Evolutionary conservation across 1,140 invertebrate species (phyloP), one percentile per base, ranked within the genome.

Genomic region (Reticulitermes speratus): DNA sequence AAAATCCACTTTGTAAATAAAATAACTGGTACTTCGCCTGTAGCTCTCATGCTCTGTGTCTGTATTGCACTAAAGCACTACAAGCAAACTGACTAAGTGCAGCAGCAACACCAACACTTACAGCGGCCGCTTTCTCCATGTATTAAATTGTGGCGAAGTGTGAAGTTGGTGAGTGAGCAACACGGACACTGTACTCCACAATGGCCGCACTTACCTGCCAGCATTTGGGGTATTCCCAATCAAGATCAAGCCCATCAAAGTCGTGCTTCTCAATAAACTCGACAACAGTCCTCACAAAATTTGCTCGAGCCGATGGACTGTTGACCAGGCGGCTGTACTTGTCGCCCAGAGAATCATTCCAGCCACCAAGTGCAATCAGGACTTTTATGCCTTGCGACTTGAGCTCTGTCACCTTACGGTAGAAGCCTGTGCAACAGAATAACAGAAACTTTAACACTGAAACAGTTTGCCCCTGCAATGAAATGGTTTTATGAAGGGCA

Each of bases 171-270:
- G 52, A 19, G 5, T 1, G 14, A 55, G 52, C 52, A 55, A 55
- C 19, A 55, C 5, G 19, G 52, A 55, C 16, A 16, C 14, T 19
- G 19, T 45, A 44, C 11, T 86, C 89, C 89, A 91, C 23, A 38
- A 12, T 38, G 21, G 23, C 1, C 16, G 65, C 38, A 85, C 83
- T 81, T 38, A 93, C 92, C 92, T 96, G 93, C 92, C 94, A 94
- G 88, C 94, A 94, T 82, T 94, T 93, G 6, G 95, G 95, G 91
- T 95, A 95, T 88, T 93, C 92, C 92, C 92, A 93, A 87, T 92
- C 92, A 84, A 92, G 88, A 87, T 92, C 91, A 14, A 92, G 87
- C 38, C 91, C 92, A 88, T 92, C 91, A 88, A 92, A 92, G 59
- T 89, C 88, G 86, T 91, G 90, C 87, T 90, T 90, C 86, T 89